Base-by-base conservation (phyloP, 2,113 vertebrate species). In the Anoura caudifer region DNA sequence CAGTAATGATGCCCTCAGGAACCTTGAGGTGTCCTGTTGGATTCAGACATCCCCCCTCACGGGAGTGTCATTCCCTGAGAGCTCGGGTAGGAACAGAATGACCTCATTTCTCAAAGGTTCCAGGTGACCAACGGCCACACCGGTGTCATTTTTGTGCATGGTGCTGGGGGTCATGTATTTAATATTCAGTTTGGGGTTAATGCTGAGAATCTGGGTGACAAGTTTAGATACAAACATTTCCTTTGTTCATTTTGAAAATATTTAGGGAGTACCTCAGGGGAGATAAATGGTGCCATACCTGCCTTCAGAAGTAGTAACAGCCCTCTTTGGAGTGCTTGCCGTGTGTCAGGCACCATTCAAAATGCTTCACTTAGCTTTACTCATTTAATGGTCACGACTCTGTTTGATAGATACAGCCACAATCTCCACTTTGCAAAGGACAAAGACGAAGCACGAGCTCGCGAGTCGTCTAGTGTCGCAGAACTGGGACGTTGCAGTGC, bases 81-180 rank as follows among this genome's bases (percentile, higher is more conserved):
- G 31, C 87, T 76, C 41, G 24, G 43, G 63, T 77, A 88, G 92
- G 96, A 90, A 94, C 52, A 90, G 91, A 67, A 95, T 96, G 92
- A 96, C 87, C 94, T 97, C 90, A 96, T 97, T 97, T 97, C 77
- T 88, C 73, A 80, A 93, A 90, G 70, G 72, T 15, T 97, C 38
- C 76, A 70, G 87, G 31, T 92, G 92, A 94, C 92, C 80, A 94
- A 36, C 2, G 4, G 94, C 70, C 54, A 56, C 63, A 54, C 4
- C 86, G 41, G 33, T 85, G 54, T 79, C 22, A 73, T 91, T 86
- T 92, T 54, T 47, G 19, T 61, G 79, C 41, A 31, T 16, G 59
- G 31, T 36, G 10, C 26, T 92, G 59, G 91, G 12, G n/a, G 16
- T 47, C 67, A 67, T 50, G 10, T 72, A 61, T 67, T 93, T 95